Conservation (phyloP, 2,113 vertebrate genomes). For the Apeltes quadracus region DNA sequence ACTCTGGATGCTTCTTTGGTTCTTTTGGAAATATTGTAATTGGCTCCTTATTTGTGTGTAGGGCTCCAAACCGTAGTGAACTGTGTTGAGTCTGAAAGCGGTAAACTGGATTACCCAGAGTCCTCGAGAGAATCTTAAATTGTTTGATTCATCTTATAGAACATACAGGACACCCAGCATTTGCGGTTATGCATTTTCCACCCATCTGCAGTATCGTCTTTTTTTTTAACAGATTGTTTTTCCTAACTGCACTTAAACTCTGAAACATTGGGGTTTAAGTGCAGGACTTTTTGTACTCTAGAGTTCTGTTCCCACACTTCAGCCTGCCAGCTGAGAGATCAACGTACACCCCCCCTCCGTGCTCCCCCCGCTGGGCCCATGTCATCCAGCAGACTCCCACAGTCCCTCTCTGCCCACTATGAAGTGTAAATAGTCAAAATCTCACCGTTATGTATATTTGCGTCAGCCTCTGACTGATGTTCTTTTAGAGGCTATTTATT, state of each 20-base stretch:
- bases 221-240: background rate
- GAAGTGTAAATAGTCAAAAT: slow-evolving; percentile 55
- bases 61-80: background rate
- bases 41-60: background rate
- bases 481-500: slow-evolving; percentile 56
- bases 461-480: slow-evolving; percentile 5
- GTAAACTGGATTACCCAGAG: background rate
- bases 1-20: background rate
- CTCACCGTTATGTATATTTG: slow-evolving; percentile 45
- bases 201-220: slow-evolving; percentile 1
- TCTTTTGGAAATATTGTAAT: background rate
- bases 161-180: background rate
- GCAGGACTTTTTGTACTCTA: background rate
- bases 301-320: background rate
- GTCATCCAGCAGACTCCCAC: background rate
- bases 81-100: background rate
- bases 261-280: background rate
- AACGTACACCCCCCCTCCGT: background rate
- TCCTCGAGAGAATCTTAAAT: background rate
- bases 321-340: slow-evolving; percentile 31
- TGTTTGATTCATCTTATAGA: background rate
- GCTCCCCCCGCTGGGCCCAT: background rate
- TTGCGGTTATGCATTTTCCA: background rate
- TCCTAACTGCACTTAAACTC: background rate
- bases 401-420: background rate